Evolutionary conservation across 2,888 invertebrate genomes (phyloP), one percentile per base, ranked within the genome.

Genomic region (Molanna angustata): DNA sequence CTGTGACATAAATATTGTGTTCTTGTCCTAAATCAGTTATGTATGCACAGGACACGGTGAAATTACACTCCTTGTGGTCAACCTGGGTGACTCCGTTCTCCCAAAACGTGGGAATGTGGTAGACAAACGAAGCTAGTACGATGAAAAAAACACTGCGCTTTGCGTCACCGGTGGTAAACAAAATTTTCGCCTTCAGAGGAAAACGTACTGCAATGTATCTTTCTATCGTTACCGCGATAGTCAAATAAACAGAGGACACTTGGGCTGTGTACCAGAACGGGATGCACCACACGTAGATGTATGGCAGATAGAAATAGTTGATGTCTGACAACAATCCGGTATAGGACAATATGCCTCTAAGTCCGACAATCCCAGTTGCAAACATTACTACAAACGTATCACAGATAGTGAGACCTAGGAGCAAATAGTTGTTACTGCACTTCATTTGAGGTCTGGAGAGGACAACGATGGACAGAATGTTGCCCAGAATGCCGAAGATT

Each of bases 371-470:
- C n/a, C 19, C 14, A n/a, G 13, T 41, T 18, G 41, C 41, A 13
- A 41, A 41, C 3, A 21, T 17, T 41, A 41, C 41, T 3, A 41
- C 41, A 14, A 41, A 41, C 4, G 41, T 41, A 13, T 41, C 41
- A 13, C 41, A 41, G 9, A 17, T n/a, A n/a, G 41, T 13, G 6
- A 41, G 18, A 6, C 41, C 41, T 3, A 41, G 6, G 11, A 41
- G 18, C 4, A 41, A 14, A 18, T 13, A 41, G 18, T 41, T 41
- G 41, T 20, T 41, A 14, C 41, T 41, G 13, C 20, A 20, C 21
- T 41, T 41, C 41, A 41, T 41, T 20, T 41, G 20, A 4, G 41
- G 41, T 41, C 18, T 41, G 14, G 41, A 41, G 3, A 41, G 21
- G n/a, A 41, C 41, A 2, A 41, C 18, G 14, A 41, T 41, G 2